Percentiles rank a stretch among this genome's conserved stretches.
phyloP scores from a whole-genome alignment of 2,113 vertebrate species.

The Acrocephalus arundinaceus region DNA sequence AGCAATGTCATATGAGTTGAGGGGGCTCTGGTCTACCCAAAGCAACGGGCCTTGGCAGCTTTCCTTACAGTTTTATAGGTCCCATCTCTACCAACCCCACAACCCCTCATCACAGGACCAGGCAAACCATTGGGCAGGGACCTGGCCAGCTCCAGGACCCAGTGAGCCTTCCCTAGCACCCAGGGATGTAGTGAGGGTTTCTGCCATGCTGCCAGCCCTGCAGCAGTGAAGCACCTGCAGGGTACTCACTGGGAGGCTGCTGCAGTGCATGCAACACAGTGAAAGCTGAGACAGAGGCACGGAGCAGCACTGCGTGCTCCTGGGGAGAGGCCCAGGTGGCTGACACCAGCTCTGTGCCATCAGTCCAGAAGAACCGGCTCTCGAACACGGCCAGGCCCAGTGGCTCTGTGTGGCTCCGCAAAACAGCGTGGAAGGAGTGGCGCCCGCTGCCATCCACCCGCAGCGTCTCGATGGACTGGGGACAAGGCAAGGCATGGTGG shows the following conservation, averaged over 20 bases:
- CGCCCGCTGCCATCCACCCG: constrained; percentile 79
- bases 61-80: neutral
- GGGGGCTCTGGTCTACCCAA: neutral
- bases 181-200: neutral
- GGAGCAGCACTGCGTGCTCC: constrained; percentile 69
- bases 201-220: neutral
- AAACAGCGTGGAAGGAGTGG: constrained; percentile 73
- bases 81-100: neutral
- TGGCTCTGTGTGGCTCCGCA: constrained; percentile 54
- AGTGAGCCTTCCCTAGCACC: neutral
- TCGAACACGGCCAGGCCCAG: constrained; percentile 80
- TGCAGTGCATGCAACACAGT: constrained; percentile 76
- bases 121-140: neutral
- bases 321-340: constrained; percentile 50
- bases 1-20: neutral
- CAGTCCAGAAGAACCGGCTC: constrained; percentile 83
- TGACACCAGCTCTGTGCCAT: constrained; percentile 72
- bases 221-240: neutral
- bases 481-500: neutral
- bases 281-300: constrained; percentile 63
- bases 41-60: neutral
- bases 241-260: constrained; percentile 78
- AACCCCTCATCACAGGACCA: fast-evolving
- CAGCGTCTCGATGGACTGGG: constrained; percentile 85
- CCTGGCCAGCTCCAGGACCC: neutral